Conservation (phyloP, 2,888 invertebrate species). For the Coenonympha glycerion region DNA sequence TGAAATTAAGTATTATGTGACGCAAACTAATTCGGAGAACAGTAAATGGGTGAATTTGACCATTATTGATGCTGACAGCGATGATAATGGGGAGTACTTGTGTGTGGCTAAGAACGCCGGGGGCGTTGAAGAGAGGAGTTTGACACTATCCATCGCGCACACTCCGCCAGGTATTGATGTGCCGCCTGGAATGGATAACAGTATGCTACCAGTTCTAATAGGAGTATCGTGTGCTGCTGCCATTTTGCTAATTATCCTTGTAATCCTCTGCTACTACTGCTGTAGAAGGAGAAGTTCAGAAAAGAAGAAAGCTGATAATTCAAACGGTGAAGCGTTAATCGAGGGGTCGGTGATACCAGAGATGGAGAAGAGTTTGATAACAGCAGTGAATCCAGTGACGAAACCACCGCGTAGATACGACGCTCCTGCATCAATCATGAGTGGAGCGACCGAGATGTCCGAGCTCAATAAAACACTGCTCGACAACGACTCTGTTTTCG, state of each 20-base stretch:
- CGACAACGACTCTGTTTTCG: constrained; percentile 86
- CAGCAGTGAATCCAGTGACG: constrained; percentile 88
- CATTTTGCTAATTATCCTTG: constrained; percentile 68
- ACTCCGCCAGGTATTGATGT: constrained; percentile 58
- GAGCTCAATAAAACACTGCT: constrained; percentile 87
- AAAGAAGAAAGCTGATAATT: constrained; percentile 77
- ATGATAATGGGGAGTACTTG: constrained; percentile 83
- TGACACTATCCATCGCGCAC: constrained; percentile 76
- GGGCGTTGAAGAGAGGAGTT: constrained; percentile 84
- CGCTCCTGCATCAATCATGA: constrained; percentile 80
- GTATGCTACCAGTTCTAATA: constrained; percentile 73
- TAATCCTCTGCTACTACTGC: constrained; percentile 75
- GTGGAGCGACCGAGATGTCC: constrained; percentile 86
- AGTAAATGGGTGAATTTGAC: constrained; percentile 82
- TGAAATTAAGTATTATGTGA: constrained; percentile 65
- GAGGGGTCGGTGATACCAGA: constrained; percentile 86
- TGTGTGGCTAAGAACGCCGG: constrained; percentile 90
- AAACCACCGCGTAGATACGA: constrained; percentile 88
- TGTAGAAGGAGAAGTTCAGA: constrained; percentile 72
- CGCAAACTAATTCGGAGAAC: constrained; percentile 51
- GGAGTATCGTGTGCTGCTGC: constrained; percentile 67
- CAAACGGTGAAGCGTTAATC: constrained; percentile 81
- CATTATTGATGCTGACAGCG: constrained; percentile 76
- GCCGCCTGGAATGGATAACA: constrained; percentile 74
- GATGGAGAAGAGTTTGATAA: constrained; percentile 89